phyloP scores from a whole-genome alignment of 2,113 vertebrate genomes.

The Chinchilla lanigera region DNA sequence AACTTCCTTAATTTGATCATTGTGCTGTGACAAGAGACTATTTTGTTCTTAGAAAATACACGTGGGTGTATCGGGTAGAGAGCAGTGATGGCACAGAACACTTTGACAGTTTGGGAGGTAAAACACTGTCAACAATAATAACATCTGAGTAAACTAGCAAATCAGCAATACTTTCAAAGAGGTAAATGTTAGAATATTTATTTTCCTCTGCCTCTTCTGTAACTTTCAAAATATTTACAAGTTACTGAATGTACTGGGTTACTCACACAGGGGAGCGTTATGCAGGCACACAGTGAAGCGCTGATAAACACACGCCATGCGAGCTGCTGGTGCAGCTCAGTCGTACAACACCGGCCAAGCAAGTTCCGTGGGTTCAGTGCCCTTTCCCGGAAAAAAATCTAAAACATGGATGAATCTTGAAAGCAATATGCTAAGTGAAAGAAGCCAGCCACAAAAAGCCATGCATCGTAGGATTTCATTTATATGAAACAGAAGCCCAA shows the following conservation, averaged over 20 bases:
- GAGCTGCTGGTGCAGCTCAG: too few relatives aligned
- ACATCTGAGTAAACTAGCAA: not conserved
- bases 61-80: not conserved
- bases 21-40: not conserved
- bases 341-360: too few relatives aligned
- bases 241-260: not conserved
- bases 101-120: not conserved
- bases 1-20: not conserved
- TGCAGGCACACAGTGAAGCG: not conserved
- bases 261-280: not conserved
- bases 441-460: not conserved
- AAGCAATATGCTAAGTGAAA: not conserved
- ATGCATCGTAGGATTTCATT: not conserved
- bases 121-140: not conserved
- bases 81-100: not conserved
- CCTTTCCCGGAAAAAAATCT: too few relatives aligned
- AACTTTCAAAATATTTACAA: conserved; percentile 21
- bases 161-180: not conserved
- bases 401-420: not conserved
- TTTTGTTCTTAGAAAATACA: not conserved
- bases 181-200: not conserved
- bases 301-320: not conserved
- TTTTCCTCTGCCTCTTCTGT: not conserved
- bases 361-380: too few relatives aligned
- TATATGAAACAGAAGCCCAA: not conserved